phyloP scores from a whole-genome alignment of 2,113 vertebrate genomes.

The Crotalus viridis region DNA sequence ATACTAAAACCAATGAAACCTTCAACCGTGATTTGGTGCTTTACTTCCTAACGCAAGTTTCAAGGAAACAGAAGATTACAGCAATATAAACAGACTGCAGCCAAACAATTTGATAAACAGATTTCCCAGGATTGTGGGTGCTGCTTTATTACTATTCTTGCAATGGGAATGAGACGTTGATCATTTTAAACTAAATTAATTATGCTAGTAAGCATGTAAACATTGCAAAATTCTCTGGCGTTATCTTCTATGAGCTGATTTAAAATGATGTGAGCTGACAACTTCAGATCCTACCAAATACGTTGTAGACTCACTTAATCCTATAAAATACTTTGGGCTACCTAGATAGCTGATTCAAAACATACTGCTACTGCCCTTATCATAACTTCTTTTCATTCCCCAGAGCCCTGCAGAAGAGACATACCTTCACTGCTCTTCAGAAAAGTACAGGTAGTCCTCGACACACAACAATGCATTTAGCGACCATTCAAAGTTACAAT shows the following conservation, averaged over 20 bases:
- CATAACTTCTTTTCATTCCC: background rate
- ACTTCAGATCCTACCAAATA: background rate
- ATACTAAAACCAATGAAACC: constrained; percentile 52
- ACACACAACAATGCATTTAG: background rate
- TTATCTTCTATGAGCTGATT: background rate
- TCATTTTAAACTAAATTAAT: background rate
- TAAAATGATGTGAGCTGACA: background rate
- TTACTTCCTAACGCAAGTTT: constrained; percentile 27
- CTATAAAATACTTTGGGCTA: background rate
- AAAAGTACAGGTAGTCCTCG: background rate
- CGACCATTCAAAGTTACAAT: background rate
- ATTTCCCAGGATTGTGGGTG: background rate
- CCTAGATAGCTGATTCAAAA: background rate
- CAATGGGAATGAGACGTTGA: background rate
- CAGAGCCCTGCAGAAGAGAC: background rate
- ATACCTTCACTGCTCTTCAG: background rate
- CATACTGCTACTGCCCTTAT: background rate
- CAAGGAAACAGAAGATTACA: background rate
- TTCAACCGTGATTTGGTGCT: constrained; percentile 48
- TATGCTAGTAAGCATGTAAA: background rate
- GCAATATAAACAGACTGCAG: background rate
- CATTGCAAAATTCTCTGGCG: background rate
- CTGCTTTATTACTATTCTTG: background rate
- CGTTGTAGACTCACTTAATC: background rate
- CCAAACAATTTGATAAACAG: background rate